Base-by-base conservation (phyloP, 2,888 invertebrate species). In the Ferdinandea cuprea region DNA sequence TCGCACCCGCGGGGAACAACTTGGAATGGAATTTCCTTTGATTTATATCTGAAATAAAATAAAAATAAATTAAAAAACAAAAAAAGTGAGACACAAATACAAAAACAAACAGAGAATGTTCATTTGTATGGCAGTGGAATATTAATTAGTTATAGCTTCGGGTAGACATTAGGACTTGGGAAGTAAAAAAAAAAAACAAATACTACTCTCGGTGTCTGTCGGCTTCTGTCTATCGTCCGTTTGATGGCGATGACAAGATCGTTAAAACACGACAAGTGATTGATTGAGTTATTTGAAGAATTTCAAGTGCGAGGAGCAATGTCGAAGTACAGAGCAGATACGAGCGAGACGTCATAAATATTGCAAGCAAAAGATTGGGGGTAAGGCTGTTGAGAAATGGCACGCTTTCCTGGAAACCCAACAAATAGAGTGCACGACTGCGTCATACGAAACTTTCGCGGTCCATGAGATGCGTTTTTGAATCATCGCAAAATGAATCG, bases 271-370 rank as follows among this genome's bases (percentile, higher is more conserved):
- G 61, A 63, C 44, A 63, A 35, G 11, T 65, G 73, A 74, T 48
- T 74, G 73, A 74, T 73, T 40, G 40, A 74, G 32, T 21, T 58
- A n/a, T 40, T 32, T 48, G 11, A 58, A 21, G 65, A 48, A 65
- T 58, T 44, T n/a, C 11, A 71, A 11, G 5, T 15, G 50, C 50
- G 17, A 17, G n/a, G 1, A n/a, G n/a, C n/a, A 28, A 13, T 21
- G 28, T 50, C 17, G 32, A 35, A 21, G 30, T 56, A 11, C 1
- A n/a, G n/a, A 13, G 8, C 25, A 21, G 13, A 13, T 52, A n/a
- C 8, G n/a, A 21, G n/a, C n/a, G n/a, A n/a, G n/a, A n/a, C n/a
- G n/a, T n/a, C n/a, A n/a, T n/a, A n/a, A n/a, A n/a, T n/a, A n/a
- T n/a, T n/a, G n/a, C n/a, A n/a, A n/a, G n/a, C n/a, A n/a, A n/a